Percentiles rank a stretch among this genome's conserved stretches.
These are phyloP conservation scores for Amphiduros pacificus DNA, from an alignment of 2,888 invertebrate genomes.

Conservation along the genomic window DNA sequence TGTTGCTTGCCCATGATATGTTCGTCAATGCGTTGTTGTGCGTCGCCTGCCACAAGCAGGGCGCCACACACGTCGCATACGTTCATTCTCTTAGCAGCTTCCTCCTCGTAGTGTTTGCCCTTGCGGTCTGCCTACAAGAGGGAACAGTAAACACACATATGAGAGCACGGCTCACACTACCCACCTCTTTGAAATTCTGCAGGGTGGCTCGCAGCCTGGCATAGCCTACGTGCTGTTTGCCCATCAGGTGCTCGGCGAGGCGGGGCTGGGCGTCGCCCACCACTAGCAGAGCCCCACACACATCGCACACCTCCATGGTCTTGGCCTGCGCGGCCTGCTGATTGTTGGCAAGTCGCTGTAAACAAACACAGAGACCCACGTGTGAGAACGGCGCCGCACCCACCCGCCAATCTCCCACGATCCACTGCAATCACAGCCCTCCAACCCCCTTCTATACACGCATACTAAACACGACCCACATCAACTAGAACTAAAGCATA, in stretches of 20 bases:
- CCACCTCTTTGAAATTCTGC: too few species aligned
- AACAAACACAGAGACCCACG: too few species aligned
- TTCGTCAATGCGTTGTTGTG: constrained; percentile 95
- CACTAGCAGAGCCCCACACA: constrained; percentile 98
- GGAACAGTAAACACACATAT: too few species aligned
- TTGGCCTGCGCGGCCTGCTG: constrained; percentile 62
- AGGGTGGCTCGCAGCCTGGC: constrained; percentile 59
- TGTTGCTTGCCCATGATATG: constrained; percentile 99
- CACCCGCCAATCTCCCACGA: too few species aligned
- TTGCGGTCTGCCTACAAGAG: neutral
- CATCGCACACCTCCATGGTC: constrained; percentile 98
- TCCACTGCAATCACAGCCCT: neutral
- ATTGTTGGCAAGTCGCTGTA: too few species aligned
- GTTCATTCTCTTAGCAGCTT: constrained; percentile 84
- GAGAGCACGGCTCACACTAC: too few species aligned
- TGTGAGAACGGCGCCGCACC: too few species aligned
- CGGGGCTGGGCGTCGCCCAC: constrained; percentile 97
- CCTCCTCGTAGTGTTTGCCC: constrained; percentile 28
- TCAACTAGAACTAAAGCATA: too few species aligned
- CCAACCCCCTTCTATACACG: neutral
- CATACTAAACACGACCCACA: too few species aligned
- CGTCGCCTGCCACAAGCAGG: constrained; percentile 98
- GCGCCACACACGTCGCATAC: constrained; percentile 98
- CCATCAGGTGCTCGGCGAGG: constrained; percentile 96
- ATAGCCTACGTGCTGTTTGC: constrained; percentile 97